These are phyloP conservation scores for Darevskia mixta DNA, from an alignment of 2,797 vertebrate genomes.

Conservation along the genomic window DNA sequence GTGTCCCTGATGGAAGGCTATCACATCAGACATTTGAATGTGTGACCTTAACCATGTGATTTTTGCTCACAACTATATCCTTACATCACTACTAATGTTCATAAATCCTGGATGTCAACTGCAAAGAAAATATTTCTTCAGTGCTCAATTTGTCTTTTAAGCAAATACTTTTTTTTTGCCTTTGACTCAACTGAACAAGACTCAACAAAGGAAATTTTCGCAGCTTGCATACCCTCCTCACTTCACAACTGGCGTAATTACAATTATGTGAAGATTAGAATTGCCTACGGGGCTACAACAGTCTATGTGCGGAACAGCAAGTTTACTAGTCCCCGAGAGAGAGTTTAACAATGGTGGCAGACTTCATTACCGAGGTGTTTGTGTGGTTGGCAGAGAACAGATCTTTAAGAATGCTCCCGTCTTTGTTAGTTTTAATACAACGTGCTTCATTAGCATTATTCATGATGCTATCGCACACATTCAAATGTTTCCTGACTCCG, in stretches of 20 bases:
- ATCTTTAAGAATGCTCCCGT: slow-evolving; percentile 35
- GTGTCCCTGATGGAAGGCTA: not conserved
- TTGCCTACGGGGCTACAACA: slow-evolving; percentile 29
- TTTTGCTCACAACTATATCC: not conserved
- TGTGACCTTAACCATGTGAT: not conserved
- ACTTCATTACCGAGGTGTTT: slow-evolving; percentile 29
- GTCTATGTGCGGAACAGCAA: slow-evolving; percentile 33
- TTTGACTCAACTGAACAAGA: slow-evolving; percentile 18
- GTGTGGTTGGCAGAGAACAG: slow-evolving; percentile 8
- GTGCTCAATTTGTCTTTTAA: slow-evolving; percentile 2
- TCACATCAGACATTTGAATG: slow-evolving; percentile 13
- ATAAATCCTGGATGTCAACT: not conserved
- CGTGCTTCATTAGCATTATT: slow-evolving; percentile 19
- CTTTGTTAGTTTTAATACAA: slow-evolving; percentile 34
- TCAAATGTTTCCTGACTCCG: not conserved
- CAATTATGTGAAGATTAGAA: slow-evolving; percentile 34
- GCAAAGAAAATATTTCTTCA: slow-evolving; percentile 2
- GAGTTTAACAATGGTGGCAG: slow-evolving; percentile 46
- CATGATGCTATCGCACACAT: not conserved
- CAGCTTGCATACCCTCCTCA: slow-evolving; percentile 41
- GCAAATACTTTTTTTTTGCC: not conserved
- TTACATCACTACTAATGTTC: not conserved
- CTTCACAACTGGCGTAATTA: slow-evolving; percentile 36
- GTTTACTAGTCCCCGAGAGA: slow-evolving; percentile 45
- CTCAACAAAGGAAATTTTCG: slow-evolving; percentile 30